Evolutionary conservation across 1,140 invertebrate species (phyloP).

Genomic region (Atta texana): DNA sequence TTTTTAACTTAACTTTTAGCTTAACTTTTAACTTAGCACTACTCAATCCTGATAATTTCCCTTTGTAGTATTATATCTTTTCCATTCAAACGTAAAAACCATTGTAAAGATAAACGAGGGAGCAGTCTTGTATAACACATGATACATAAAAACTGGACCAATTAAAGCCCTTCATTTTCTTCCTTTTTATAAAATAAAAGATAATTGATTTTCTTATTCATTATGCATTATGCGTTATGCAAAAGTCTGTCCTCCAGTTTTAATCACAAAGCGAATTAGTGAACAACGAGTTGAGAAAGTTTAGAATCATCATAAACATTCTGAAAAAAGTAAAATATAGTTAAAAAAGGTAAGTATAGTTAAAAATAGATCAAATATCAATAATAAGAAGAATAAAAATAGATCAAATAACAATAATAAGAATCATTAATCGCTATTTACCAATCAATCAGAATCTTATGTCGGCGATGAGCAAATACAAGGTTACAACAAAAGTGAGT

Average conservation of each 20-base stretch:
- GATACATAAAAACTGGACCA: too few species aligned
- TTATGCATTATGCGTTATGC: too few species aligned
- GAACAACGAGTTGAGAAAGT: not conserved
- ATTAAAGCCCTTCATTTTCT: too few species aligned
- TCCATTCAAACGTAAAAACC: not conserved
- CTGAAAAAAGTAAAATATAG: not conserved
- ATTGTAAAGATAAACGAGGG: not conserved
- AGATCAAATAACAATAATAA: not conserved
- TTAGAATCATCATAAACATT: not conserved
- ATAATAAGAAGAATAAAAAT: too few species aligned
- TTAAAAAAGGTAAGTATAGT: not conserved
- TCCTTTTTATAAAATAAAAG: too few species aligned
- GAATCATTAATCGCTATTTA: not conserved
- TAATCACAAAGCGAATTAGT: not conserved
- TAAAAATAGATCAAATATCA: not conserved
- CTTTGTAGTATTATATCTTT: not conserved
- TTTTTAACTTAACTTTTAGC: too few species aligned
- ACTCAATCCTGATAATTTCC: not conserved
- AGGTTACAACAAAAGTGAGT: conserved; percentile 31
- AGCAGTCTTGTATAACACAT: too few species aligned
- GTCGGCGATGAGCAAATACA: not conserved
- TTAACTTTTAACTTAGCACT: too few species aligned
- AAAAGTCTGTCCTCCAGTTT: too few species aligned
- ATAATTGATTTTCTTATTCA: too few species aligned
- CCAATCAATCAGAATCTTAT: not conserved